These are phyloP conservation scores for Elysia chlorotica DNA, from an alignment of 1,140 invertebrate species.

Conservation along the genomic window DNA sequence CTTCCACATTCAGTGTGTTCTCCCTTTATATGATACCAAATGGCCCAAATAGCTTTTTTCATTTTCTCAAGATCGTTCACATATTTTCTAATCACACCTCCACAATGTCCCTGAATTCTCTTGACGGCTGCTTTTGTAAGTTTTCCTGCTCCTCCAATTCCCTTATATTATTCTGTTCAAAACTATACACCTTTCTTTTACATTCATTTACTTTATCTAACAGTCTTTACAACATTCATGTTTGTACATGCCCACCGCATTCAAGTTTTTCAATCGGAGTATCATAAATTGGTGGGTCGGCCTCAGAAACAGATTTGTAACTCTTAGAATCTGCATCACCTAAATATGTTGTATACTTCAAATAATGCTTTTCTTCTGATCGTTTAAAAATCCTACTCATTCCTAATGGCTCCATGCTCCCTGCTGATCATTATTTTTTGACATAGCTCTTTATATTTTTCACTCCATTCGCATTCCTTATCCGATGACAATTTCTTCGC, in stretches of 20 bases:
- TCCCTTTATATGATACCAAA: slow-evolving; percentile 13
- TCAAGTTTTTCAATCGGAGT: slow-evolving; percentile 8
- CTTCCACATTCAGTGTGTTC: slow-evolving; percentile 4
- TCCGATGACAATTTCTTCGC: neutral
- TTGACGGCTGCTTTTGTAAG: neutral
- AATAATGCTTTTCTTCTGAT: neutral
- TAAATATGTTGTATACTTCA: slow-evolving; percentile 15
- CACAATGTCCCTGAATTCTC: slow-evolving; percentile 26
- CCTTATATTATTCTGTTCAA: neutral
- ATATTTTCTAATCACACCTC: slow-evolving; percentile 23
- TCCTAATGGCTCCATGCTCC: slow-evolving; percentile 16
- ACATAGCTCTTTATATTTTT: neutral
- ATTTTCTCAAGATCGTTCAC: slow-evolving; percentile 1
- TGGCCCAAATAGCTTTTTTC: too few species aligned
- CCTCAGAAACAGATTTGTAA: neutral
- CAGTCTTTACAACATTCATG: slow-evolving; percentile 17
- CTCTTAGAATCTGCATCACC: slow-evolving; percentile 21
- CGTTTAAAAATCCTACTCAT: slow-evolving; percentile 1
- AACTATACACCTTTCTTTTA: neutral
- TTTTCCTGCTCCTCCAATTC: slow-evolving; percentile 5
- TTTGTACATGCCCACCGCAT: slow-evolving; percentile 19
- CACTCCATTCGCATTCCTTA: neutral
- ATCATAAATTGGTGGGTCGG: slow-evolving; percentile 19
- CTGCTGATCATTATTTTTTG: slow-evolving; percentile 13
- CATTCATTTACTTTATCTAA: slow-evolving; percentile 13